phyloP scores from a whole-genome alignment of 2,113 vertebrate species.

The Oncorhynchus mykiss region DNA sequence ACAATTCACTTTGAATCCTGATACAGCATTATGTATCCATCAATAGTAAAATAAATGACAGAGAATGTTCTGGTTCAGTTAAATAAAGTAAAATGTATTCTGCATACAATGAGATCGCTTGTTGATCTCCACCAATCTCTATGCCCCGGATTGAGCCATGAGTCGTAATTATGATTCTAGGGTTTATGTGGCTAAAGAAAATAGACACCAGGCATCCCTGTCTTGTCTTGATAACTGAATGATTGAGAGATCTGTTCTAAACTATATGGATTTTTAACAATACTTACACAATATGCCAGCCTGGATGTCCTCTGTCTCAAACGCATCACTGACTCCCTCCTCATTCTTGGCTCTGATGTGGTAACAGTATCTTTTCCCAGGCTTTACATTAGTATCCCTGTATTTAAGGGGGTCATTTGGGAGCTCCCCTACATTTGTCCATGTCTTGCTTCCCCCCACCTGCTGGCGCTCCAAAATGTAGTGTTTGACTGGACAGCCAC shows the following conservation, averaged over 20 bases:
- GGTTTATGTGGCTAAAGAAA: conserved; percentile 67
- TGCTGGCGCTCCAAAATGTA: conserved; percentile 83
- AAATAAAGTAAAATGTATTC: no score
- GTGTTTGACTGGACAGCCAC: conserved; percentile 74
- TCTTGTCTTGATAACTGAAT: conserved; percentile 56
- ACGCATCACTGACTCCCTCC: conserved; percentile 73
- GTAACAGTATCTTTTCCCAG: conserved; percentile 82
- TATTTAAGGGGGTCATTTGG: conserved; percentile 69
- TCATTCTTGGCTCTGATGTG: conserved; percentile 78
- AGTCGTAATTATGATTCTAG: conserved; percentile 81
- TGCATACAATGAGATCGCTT: no score
- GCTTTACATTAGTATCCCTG: conserved; percentile 76
- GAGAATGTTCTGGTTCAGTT: no score
- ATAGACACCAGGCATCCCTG: conserved; percentile 82
- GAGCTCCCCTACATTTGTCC: conserved; percentile 69
- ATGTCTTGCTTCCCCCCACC: conserved; percentile 72
- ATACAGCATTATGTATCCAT: no score
- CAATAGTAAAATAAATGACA: no score
- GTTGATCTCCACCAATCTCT: no score
- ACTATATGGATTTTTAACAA: no score
- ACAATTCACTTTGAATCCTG: no score
- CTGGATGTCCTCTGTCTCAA: conserved; percentile 82
- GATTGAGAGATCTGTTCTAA: conserved; percentile 78
- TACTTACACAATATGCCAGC: conserved; percentile 51
- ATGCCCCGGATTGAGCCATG: not conserved